Evolutionary conservation across 2,113 vertebrate species (phyloP), one percentile per base, ranked within the genome.

Genomic region (Pseudopodoces humilis): DNA sequence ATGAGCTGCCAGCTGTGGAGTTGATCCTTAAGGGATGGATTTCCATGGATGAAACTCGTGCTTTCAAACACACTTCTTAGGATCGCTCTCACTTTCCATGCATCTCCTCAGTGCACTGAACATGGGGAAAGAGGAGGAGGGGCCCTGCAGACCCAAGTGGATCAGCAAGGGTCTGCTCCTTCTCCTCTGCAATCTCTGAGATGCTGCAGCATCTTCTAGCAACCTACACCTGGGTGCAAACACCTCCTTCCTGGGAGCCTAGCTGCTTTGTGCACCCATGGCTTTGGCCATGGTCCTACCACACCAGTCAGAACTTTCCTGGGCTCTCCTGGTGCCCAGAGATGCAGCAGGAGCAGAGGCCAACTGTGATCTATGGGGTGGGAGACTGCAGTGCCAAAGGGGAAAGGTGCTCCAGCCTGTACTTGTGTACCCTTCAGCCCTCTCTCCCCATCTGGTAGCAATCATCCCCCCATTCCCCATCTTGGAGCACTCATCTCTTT

Each of bases 281-380:
- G 30, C 53, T 88, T 83, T 71, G n/a, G 41, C 28, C 19, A 12
- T 5, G 9, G 37, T n/a, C 44, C 39, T 55, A 21, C 71, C 65
- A 39, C 0, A 0, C 28, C 3, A 1, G 15, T 30, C 53, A 83
- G 55, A n/a, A 53, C 9, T 60, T 64, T 41, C 25, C 39, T 30
- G 10, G 15, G 8, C 33, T 39, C 50, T 80, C 8, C 3, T 1
- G 8, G 25, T 47, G 15, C 53, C 33, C 7, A 4, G 35, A 78
- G 37, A 27, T 0, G 0, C 44, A 43, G 47, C 56, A 80, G 10
- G 12, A 25, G 14, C 68, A 53, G 65, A 46, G 14, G 16, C 21
- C 70, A 60, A 59, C 49, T 2, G 4, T 37, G 35, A 23, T 44
- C n/a, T 5, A 0, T 49, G 37, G 11, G 10, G 10, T 69, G 47